These are phyloP conservation scores for Madoqua kirkii DNA, from an alignment of 2,113 vertebrate species.

Conservation along the genomic window DNA sequence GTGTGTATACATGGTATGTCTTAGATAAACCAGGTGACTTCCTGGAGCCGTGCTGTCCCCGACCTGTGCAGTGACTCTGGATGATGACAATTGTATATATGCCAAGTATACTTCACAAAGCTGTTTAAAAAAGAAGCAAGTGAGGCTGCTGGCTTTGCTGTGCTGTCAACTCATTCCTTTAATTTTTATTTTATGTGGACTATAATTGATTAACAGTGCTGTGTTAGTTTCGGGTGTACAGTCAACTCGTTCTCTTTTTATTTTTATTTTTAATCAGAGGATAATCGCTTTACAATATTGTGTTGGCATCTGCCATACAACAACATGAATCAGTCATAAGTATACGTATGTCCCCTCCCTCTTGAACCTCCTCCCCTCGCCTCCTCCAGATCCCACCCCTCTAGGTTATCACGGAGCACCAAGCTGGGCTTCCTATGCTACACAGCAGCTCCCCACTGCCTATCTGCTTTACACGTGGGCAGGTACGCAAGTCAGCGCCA, in stretches of 20 bases:
- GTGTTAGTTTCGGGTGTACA: background rate
- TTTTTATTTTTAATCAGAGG: background rate
- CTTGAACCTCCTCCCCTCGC: background rate
- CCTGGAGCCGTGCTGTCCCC: background rate
- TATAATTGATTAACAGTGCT: background rate
- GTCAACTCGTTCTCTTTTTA: background rate
- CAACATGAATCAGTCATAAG: background rate
- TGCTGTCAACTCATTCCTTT: background rate
- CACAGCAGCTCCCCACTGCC: background rate
- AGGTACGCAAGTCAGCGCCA: rapidly evolving
- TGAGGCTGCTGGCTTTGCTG: background rate
- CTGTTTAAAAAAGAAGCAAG: background rate
- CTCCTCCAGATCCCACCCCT: background rate
- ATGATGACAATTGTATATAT: background rate
- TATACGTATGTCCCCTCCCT: background rate
- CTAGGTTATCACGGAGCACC: background rate
- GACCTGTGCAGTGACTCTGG: background rate
- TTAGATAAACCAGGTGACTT: background rate
- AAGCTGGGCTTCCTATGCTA: background rate
- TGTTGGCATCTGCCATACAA: background rate
- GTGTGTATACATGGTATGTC: background rate
- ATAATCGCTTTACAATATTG: background rate
- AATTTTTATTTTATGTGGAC: background rate
- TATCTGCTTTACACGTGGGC: background rate
- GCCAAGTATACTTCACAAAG: background rate